Evolutionary conservation across 2,113 vertebrate species (phyloP), one percentile per base, ranked within the genome.

Genomic region (Tapirus terrestris): DNA sequence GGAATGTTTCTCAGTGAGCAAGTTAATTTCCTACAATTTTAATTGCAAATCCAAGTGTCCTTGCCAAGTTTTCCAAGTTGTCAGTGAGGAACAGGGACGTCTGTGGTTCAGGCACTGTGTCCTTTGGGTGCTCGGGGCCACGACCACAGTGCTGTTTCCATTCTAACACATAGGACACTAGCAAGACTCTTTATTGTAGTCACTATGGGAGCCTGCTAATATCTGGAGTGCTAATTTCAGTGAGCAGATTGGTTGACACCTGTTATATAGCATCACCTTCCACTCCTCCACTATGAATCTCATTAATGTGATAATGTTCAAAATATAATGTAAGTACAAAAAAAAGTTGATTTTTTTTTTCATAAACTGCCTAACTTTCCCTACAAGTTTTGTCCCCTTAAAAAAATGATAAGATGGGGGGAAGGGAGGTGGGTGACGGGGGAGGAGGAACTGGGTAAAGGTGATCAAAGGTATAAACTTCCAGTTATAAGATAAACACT

Each of bases 181-280:
- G 29, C 23, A n/a, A 51, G 20, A 4, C 27, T 94, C 11, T 1
- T 11, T 5, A 6, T 5, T 6, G 5, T 2, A 12, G 39, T 29
- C 51, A 23, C 21, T 4, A 29, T 8, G 4, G 72, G 36, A 6
- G 12, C 12, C 43, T 51, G 43, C n/a, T 43, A n/a, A 48, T 2
- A 48, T 21, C 23, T 83, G 58, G 13, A 33, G 31, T 58, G 61
- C 75, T 27, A 21, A n/a, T 6, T 68, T 63, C 11, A 9, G 81
- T 65, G 56, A 72, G 48, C 8, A 88, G 45, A 3, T 8, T 39
- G 8, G 25, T 18, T 51, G 29, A 56, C 31, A n/a, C 12, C 36
- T 60, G 17, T 1, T 25, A 14, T 16, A 17, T 7, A 20, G 51
- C 27, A 45, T 51, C n/a, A 56, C 6, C 23, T 53, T 70, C 43